Percentiles rank a stretch among this genome's conserved stretches.
Conservation (phyloP, 2,113 vertebrate species). For the Bufo gargarizans region DNA sequence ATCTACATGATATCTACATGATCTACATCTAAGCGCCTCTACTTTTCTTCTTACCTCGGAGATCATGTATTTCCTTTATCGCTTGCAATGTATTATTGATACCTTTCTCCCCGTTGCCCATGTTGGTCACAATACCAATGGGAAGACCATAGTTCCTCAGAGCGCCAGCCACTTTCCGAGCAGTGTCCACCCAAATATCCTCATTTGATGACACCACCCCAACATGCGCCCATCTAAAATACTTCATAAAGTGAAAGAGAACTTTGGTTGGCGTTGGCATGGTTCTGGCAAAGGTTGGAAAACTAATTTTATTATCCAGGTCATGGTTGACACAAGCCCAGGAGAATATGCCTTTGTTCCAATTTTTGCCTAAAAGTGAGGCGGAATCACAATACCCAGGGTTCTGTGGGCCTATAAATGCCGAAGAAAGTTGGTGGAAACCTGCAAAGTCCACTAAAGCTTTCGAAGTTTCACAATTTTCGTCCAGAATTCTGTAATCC, state of each 20-base stretch:
- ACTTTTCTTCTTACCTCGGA: slow-evolving; percentile 82
- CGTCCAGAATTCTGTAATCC: slow-evolving; percentile 81
- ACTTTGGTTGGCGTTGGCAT: slow-evolving; percentile 76
- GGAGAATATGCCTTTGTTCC: slow-evolving; percentile 88
- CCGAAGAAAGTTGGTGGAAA: slow-evolving; percentile 75
- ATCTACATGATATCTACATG: not conserved
- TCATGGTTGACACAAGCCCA: slow-evolving; percentile 83
- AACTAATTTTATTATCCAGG: slow-evolving; percentile 71
- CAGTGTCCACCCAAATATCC: slow-evolving; percentile 85
- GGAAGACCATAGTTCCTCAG: slow-evolving; percentile 79
- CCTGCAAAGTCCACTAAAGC: slow-evolving; percentile 79
- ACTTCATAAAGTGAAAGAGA: slow-evolving; percentile 80
- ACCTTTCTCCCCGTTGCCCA: slow-evolving; percentile 75
- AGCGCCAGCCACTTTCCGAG: slow-evolving; percentile 73
- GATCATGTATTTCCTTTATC: slow-evolving; percentile 72
- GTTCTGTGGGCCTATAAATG: slow-evolving; percentile 83
- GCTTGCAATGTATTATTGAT: slow-evolving; percentile 72
- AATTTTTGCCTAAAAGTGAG: slow-evolving; percentile 78
- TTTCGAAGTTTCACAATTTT: slow-evolving; percentile 83
- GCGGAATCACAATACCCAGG: slow-evolving; percentile 86
- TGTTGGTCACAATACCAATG: slow-evolving; percentile 74
- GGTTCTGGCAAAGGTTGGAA: slow-evolving; percentile 78
- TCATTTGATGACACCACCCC: slow-evolving; percentile 84
- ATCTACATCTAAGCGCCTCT: not conserved
- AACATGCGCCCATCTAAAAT: slow-evolving; percentile 87